phyloP scores from a whole-genome alignment of 2,797 vertebrate genomes.

The Manis crassicaudata region DNA sequence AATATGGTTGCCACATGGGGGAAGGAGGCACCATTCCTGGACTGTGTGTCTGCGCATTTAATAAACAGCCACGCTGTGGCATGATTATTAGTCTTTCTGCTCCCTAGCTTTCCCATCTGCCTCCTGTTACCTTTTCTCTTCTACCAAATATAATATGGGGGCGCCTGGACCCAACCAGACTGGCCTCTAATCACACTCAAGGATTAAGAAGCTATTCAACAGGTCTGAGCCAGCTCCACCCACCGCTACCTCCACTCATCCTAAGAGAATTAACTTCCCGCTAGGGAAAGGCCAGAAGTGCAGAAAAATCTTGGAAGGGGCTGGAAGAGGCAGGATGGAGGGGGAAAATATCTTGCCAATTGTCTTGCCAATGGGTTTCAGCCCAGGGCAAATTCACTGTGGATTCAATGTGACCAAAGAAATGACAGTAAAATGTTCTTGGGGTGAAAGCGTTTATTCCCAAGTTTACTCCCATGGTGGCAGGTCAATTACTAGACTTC shows the following conservation, averaged over 20 bases:
- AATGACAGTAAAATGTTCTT: too few relatives aligned
- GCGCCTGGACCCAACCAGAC: background rate
- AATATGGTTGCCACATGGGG: conserved; percentile 63
- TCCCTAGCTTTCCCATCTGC: background rate
- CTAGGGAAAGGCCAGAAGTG: background rate
- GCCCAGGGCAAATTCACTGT: too few relatives aligned
- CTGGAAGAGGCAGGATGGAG: background rate
- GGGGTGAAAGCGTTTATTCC: too few relatives aligned
- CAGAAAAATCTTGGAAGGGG: background rate
- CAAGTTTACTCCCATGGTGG: too few relatives aligned
- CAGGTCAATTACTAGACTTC: too few relatives aligned
- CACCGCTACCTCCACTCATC: fast-evolving
- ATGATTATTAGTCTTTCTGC: background rate
- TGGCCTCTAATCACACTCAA: background rate
- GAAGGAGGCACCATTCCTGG: background rate
- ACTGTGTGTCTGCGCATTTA: background rate
- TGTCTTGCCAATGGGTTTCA: too few relatives aligned
- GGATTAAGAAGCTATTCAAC: background rate
- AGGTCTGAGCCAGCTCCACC: background rate
- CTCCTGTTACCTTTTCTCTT: background rate
- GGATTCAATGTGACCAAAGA: too few relatives aligned
- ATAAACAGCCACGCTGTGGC: background rate
- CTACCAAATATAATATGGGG: background rate
- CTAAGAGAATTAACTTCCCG: background rate
- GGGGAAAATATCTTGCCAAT: background rate